A percentile compares a stretch with the other conserved stretches of the same genome.
These are phyloP conservation scores for Oryzias curvinotus DNA, from an alignment of 2,113 vertebrate genomes.

Conservation along the genomic window DNA sequence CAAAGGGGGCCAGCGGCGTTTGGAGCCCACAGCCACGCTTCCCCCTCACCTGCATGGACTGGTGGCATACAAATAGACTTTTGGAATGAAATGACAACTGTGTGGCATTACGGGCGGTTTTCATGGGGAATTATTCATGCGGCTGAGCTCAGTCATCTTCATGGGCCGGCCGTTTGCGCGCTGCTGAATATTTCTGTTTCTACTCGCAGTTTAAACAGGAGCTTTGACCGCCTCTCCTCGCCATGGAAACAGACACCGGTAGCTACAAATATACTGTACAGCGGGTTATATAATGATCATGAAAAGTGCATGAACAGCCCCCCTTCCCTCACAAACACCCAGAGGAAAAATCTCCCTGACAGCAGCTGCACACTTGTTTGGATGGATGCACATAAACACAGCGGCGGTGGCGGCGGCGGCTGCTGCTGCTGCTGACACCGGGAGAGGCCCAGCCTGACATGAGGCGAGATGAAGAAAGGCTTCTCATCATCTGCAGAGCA, in stretches of 20 bases:
- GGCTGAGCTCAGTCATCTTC: constrained; percentile 50
- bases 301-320: constrained; percentile 52
- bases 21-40: not conserved
- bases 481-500: constrained; percentile 56
- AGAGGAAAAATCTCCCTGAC: constrained; percentile 31
- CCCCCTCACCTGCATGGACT: constrained; percentile 26
- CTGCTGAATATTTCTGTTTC: constrained; percentile 75
- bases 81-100: constrained; percentile 47
- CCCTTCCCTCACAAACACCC: constrained; percentile 23
- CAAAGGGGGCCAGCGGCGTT: not conserved
- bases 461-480: constrained; percentile 56
- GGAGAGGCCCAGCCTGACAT: constrained; percentile 42
- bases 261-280: constrained; percentile 33
- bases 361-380: not conserved
- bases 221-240: constrained; percentile 45
- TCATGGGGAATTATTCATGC: constrained; percentile 72
- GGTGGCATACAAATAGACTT: constrained; percentile 10
- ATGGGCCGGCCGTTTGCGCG: constrained; percentile 42
- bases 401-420: not conserved
- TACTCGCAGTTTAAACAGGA: constrained; percentile 54
- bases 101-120: constrained; percentile 54
- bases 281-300: constrained; percentile 58
- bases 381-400: constrained; percentile 2
- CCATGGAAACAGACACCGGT: constrained; percentile 31
- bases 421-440: constrained; percentile 1